These are phyloP conservation scores for Linnaemya tessellans DNA, from an alignment of 2,888 invertebrate species.

Conservation along the genomic window DNA sequence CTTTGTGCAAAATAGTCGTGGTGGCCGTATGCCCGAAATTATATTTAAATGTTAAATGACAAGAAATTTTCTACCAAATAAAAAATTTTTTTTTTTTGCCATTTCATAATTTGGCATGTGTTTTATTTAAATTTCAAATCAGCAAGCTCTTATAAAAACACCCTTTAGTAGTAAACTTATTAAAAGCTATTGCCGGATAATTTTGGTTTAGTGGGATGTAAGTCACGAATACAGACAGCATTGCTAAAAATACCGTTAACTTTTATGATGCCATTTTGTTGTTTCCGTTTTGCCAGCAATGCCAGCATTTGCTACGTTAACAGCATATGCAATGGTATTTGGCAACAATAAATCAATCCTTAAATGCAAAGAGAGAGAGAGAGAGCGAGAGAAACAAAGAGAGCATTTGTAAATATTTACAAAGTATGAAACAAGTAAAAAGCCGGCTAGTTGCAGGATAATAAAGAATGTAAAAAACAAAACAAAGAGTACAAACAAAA, in stretches of 20 bases:
- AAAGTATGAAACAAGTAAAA: conserved; percentile 36
- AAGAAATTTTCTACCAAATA: too few species aligned
- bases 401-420: background rate
- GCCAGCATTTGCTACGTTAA: background rate
- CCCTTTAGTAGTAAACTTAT: too few species aligned
- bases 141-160: too few species aligned
- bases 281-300: background rate
- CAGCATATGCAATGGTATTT: background rate
- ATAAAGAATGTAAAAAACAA: background rate
- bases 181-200: too few species aligned
- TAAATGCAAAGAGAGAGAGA: background rate
- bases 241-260: background rate
- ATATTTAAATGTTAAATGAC: too few species aligned
- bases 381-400: background rate
- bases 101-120: too few species aligned
- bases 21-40: too few species aligned
- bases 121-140: too few species aligned
- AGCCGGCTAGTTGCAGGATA: conserved; percentile 60
- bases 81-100: too few species aligned
- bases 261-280: background rate
- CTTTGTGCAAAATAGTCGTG: too few species aligned
- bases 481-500: background rate
- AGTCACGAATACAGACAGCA: too few species aligned
- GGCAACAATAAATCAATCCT: conserved; percentile 31
- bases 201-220: too few species aligned